Conservation (phyloP, 2,113 vertebrate species). For the Macheiramphus alcinus region DNA sequence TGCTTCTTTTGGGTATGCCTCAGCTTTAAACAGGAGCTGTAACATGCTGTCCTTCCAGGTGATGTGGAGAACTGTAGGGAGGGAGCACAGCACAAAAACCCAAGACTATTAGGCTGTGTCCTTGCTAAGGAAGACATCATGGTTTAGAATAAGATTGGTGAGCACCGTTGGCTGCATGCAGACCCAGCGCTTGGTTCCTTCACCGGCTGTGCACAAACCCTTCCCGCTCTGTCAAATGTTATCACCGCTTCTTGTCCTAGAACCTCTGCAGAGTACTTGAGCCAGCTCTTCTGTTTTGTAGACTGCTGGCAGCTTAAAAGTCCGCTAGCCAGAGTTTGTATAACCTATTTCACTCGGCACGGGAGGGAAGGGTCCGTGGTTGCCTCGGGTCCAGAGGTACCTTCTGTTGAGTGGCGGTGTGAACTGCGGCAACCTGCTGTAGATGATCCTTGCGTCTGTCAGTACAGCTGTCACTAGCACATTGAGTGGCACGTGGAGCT, state of each 20-base stretch:
- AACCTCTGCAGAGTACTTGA: not conserved
- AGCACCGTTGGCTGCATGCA: accelerated
- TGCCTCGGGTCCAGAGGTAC: not conserved
- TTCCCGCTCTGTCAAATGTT: accelerated
- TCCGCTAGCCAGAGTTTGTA: not conserved
- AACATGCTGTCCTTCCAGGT: not conserved
- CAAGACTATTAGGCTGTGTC: not conserved
- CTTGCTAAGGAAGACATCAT: not conserved
- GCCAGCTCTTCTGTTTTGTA: not conserved
- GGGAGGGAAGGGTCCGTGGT: accelerated
- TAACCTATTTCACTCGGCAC: accelerated
- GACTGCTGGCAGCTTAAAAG: not conserved
- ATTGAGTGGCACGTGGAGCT: not conserved
- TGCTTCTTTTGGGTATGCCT: not conserved
- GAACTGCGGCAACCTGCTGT: not conserved
- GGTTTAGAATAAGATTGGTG: not conserved
- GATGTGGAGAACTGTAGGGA: not conserved
- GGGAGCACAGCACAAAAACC: not conserved
- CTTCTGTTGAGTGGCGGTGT: accelerated
- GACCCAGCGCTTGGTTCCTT: not conserved
- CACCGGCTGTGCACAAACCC: not conserved
- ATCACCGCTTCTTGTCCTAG: not conserved
- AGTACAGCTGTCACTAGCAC: not conserved
- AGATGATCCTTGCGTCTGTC: not conserved
- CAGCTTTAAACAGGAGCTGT: not conserved